Conservation (phyloP, 2,888 invertebrate species). For the Platycnemis pennipes region DNA sequence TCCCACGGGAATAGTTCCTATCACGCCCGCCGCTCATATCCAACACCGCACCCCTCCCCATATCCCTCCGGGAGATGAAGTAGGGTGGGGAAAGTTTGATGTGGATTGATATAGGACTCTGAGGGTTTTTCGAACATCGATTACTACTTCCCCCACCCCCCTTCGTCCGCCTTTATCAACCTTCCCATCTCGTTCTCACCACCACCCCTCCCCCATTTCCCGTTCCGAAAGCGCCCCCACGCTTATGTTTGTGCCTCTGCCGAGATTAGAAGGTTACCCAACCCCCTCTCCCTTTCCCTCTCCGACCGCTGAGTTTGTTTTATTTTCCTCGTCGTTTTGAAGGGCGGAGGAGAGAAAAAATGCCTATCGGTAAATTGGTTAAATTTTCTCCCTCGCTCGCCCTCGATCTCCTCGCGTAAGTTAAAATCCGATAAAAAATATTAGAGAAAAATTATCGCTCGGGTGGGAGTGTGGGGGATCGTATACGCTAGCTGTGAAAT, state of each 20-base stretch:
- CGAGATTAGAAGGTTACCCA: background rate
- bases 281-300: background rate
- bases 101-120: slow-evolving; percentile 63
- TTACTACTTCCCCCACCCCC: slow-evolving; percentile 14
- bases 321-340: background rate
- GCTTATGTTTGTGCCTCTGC: background rate
- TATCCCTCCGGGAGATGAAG: background rate
- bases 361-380: background rate
- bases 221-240: too few relatives aligned
- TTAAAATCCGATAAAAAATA: background rate
- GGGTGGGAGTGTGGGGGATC: background rate
- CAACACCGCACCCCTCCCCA: background rate
- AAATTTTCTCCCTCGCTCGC: background rate
- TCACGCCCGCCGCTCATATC: slow-evolving; percentile 28
- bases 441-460: background rate
- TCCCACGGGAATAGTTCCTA: slow-evolving; percentile 54
- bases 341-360: background rate
- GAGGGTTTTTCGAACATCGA: slow-evolving; percentile 61
- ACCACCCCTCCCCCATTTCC: too few relatives aligned
- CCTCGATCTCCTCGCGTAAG: background rate
- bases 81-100: slow-evolving; percentile 49
- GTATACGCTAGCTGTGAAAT: too few relatives aligned
- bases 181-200: too few relatives aligned
- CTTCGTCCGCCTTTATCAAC: too few relatives aligned
- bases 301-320: background rate